A percentile compares a stretch with the other conserved stretches of the same genome.
Evolutionary conservation across 2,888 invertebrate species (phyloP).

Genomic region (Habroteleia sp.): DNA sequence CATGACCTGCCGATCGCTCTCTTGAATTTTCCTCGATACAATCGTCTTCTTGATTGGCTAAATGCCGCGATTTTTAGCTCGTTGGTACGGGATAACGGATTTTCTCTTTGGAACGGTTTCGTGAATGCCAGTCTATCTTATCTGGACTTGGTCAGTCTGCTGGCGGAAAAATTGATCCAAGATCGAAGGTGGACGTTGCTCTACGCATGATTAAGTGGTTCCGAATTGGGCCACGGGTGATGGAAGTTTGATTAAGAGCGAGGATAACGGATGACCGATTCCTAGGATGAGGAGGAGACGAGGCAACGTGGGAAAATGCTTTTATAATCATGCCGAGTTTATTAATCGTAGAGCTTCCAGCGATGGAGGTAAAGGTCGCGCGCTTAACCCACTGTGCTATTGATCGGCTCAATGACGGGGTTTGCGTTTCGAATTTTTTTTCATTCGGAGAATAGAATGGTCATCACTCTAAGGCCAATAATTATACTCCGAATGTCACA

Average conservation of each 20-base stretch:
- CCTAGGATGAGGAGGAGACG: slow-evolving; percentile 16
- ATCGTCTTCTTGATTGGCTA: slow-evolving; percentile 23
- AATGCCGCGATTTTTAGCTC: slow-evolving; percentile 19
- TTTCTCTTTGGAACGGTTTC: slow-evolving; percentile 18
- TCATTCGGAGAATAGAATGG: slow-evolving; percentile 6
- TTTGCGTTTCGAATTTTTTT: slow-evolving; percentile 15
- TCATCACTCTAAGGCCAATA: slow-evolving; percentile 10
- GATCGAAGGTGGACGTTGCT: slow-evolving; percentile 17
- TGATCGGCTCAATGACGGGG: slow-evolving; percentile 24
- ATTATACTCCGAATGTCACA: slow-evolving; percentile 23
- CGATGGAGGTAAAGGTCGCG: slow-evolving; percentile 47
- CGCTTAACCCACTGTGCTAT: slow-evolving; percentile 41
- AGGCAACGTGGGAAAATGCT: slow-evolving; percentile 27
- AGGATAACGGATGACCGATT: slow-evolving; percentile 41
- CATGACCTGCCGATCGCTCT: slow-evolving; percentile 19
- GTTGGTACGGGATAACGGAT: slow-evolving; percentile 19
- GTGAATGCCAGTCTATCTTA: slow-evolving; percentile 5
- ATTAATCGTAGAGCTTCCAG: slow-evolving; percentile 21
- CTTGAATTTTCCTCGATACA: slow-evolving; percentile 5
- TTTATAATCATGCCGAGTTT: slow-evolving; percentile 21
- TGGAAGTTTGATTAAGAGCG: slow-evolving; percentile 32
- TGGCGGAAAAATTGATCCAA: slow-evolving; percentile 3
- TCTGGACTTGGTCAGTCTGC: slow-evolving; percentile 6
- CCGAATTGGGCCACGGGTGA: slow-evolving; percentile 41
- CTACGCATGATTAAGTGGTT: slow-evolving; percentile 22